Conservation (phyloP, 2,113 vertebrate species). For the Tragelaphus buxtoni region DNA sequence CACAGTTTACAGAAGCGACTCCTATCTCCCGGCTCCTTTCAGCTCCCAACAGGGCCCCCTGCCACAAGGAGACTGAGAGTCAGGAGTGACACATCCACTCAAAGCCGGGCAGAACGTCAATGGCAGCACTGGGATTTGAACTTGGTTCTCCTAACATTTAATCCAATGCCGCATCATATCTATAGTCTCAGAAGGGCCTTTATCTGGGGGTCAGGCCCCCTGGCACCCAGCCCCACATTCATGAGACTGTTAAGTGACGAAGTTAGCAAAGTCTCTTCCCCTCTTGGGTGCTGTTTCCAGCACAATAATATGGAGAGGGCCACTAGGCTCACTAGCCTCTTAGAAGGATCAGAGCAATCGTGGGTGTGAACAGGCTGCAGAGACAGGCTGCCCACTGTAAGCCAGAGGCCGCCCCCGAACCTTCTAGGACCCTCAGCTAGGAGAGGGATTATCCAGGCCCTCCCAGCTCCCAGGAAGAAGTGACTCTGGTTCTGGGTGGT, state of each 20-base stretch:
- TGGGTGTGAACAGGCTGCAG: too few relatives aligned
- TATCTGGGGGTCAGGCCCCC: not conserved
- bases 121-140: not conserved
- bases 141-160: not conserved
- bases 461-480: not conserved
- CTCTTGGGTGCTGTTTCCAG: not conserved
- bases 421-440: not conserved
- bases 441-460: not conserved
- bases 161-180: not conserved
- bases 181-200: not conserved
- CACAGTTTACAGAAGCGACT: not conserved
- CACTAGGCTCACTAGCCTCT: not conserved
- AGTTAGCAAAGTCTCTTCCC: constrained; percentile 26
- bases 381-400: not conserved
- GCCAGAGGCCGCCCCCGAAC: not conserved
- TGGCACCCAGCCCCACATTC: not conserved
- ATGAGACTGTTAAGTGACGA: not conserved
- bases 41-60: not conserved
- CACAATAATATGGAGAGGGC: not conserved
- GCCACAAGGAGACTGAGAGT: not conserved
- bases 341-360: not conserved
- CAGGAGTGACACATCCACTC: not conserved
- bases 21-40: not conserved
- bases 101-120: not conserved
- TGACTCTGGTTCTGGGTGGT: not conserved